Conservation (phyloP, 2,888 invertebrate genomes). For the Acrobasis suavella region DNA sequence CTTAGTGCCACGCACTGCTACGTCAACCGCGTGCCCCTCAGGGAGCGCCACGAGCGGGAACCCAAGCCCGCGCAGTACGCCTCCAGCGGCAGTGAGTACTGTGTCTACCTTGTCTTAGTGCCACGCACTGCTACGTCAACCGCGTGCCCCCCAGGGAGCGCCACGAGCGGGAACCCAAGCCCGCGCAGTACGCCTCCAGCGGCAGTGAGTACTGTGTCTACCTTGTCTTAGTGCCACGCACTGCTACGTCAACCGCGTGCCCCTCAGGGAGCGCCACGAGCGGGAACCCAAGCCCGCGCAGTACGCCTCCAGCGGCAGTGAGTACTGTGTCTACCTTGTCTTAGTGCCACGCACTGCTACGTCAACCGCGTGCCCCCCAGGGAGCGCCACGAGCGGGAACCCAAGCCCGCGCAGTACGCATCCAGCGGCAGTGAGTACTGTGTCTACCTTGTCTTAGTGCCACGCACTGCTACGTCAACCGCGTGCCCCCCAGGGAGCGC, state of each 20-base stretch:
- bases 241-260: conserved; percentile 51
- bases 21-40: conserved; percentile 48
- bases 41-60: conserved; percentile 37
- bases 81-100: conserved; percentile 84
- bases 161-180: conserved; percentile 31
- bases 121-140: conserved; percentile 47
- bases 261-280: conserved; percentile 39
- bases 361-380: conserved; percentile 48
- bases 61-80: conserved; percentile 77
- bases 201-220: conserved; percentile 76
- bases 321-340: conserved; percentile 49
- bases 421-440: conserved; percentile 84
- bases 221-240: conserved; percentile 36
- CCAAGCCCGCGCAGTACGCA: conserved; percentile 77
- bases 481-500: conserved; percentile 44
- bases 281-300: conserved; percentile 52
- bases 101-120: conserved; percentile 24
- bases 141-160: conserved; percentile 44
- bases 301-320: conserved; percentile 86
- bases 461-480: conserved; percentile 48
- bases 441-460: conserved; percentile 25
- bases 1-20: conserved; percentile 44
- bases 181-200: conserved; percentile 84
- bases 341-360: conserved; percentile 44
- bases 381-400: conserved; percentile 36